phyloP scores from a whole-genome alignment of 2,888 invertebrate species.

The Penaeus monodon region DNA sequence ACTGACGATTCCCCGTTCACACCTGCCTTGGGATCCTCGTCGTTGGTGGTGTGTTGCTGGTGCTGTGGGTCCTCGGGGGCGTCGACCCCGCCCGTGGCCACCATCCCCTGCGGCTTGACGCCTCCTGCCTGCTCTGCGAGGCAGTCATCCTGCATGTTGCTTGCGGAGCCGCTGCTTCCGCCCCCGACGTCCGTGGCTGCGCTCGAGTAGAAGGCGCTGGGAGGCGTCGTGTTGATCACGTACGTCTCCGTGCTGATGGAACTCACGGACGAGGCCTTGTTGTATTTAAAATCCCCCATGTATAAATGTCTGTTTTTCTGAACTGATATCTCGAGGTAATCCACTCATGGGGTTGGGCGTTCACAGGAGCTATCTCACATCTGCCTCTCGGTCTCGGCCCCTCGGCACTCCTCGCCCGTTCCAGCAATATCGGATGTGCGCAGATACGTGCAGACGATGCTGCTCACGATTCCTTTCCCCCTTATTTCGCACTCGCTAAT shows the following conservation, averaged over 20 bases:
- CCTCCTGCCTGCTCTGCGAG: conserved; percentile 58
- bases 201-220: conserved; percentile 62
- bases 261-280: conserved; percentile 61
- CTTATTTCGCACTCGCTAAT: too few species aligned
- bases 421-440: conserved; percentile 64
- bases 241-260: conserved; percentile 61
- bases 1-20: conserved; percentile 58
- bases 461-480: neutral
- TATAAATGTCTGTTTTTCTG: conserved; percentile 54
- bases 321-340: conserved; percentile 52
- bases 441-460: conserved; percentile 64
- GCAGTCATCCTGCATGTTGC: conserved; percentile 63
- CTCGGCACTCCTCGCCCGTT: conserved; percentile 56
- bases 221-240: conserved; percentile 58
- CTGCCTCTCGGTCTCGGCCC: conserved; percentile 54
- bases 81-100: conserved; percentile 53
- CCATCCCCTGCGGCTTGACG: conserved; percentile 50
- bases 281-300: conserved; percentile 65
- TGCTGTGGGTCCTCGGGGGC: conserved; percentile 53
- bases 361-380: conserved; percentile 61
- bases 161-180: conserved; percentile 53
- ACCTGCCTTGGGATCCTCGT: conserved; percentile 60
- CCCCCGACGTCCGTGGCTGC: conserved; percentile 57
- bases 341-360: conserved; percentile 60
- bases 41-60: conserved; percentile 48